A percentile compares a stretch with the other conserved stretches of the same genome.
These are phyloP conservation scores for Globodera ellingtonae DNA, from an alignment of 1,140 invertebrate species.

Conservation along the genomic window DNA sequence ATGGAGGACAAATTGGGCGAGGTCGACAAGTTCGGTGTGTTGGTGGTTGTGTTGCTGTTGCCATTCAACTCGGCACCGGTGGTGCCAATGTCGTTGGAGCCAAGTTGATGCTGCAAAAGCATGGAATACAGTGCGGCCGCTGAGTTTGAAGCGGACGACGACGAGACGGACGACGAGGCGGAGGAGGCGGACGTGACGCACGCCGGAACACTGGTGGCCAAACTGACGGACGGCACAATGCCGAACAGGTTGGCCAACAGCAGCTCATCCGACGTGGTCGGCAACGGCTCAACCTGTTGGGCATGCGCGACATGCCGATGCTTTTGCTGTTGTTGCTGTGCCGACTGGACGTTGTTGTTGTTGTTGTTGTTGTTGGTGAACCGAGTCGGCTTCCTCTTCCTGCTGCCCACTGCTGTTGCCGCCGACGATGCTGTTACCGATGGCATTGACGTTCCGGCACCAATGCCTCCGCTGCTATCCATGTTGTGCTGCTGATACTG, in stretches of 20 bases:
- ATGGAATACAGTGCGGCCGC: conserved; percentile 2
- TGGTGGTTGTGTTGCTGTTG: neutral
- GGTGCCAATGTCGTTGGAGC: neutral
- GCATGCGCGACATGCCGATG: neutral
- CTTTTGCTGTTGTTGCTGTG: neutral
- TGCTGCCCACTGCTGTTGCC: neutral
- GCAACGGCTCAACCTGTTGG: neutral
- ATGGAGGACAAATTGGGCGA: neutral
- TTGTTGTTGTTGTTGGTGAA: neutral
- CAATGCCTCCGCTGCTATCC: neutral
- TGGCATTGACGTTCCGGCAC: neutral
- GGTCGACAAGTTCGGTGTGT: neutral
- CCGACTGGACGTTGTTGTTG: neutral
- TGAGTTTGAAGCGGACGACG: neutral
- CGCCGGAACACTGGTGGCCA: neutral
- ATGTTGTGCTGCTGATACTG: too few species aligned
- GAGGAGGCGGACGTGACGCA: neutral
- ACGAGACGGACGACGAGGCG: neutral
- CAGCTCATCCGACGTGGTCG: neutral
- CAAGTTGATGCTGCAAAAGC: neutral
- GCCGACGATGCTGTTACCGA: neutral
- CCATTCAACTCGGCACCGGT: neutral
- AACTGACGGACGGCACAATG: neutral
- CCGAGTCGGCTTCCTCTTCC: conserved; percentile 1
- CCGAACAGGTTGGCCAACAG: conserved; percentile 5